Conservation (phyloP, 2,888 invertebrate genomes). For the Spilosoma lubricipeda region DNA sequence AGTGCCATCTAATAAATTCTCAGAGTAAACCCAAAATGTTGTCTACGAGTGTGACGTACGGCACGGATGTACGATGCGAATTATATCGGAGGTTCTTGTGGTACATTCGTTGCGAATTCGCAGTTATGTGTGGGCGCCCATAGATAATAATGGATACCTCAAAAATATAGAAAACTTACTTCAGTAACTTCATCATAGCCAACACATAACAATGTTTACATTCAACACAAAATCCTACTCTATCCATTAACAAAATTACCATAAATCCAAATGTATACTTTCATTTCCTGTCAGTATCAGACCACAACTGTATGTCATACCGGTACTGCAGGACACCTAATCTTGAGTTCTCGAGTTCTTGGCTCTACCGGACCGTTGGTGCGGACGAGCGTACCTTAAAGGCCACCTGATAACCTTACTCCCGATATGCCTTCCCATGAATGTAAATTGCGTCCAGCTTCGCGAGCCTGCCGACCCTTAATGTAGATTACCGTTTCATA, state of each 20-base stretch:
- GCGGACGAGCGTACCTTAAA: slow-evolving; percentile 60
- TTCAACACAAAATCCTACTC: neutral
- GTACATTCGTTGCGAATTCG: too few species aligned
- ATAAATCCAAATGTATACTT: neutral
- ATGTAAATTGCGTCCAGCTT: slow-evolving; percentile 60
- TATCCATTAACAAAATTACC: neutral
- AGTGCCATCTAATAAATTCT: too few species aligned
- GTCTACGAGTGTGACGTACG: too few species aligned
- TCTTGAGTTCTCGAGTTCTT: slow-evolving; percentile 17
- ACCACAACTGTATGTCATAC: slow-evolving; percentile 20
- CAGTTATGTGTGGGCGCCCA: too few species aligned
- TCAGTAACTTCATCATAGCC: neutral
- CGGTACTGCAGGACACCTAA: neutral
- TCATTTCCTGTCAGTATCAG: slow-evolving; percentile 3
- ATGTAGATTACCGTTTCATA: slow-evolving; percentile 50
- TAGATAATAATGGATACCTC: too few species aligned
- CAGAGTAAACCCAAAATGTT: too few species aligned
- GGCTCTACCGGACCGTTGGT: slow-evolving; percentile 54
- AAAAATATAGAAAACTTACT: too few species aligned
- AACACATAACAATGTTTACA: neutral
- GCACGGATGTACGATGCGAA: too few species aligned
- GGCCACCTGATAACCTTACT: slow-evolving; percentile 72
- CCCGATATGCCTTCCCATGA: slow-evolving; percentile 61
- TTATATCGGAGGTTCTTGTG: too few species aligned
- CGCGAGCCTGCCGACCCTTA: slow-evolving; percentile 33